Conservation (phyloP, 1,140 invertebrate genomes). For the Mactra quadrangularis region DNA sequence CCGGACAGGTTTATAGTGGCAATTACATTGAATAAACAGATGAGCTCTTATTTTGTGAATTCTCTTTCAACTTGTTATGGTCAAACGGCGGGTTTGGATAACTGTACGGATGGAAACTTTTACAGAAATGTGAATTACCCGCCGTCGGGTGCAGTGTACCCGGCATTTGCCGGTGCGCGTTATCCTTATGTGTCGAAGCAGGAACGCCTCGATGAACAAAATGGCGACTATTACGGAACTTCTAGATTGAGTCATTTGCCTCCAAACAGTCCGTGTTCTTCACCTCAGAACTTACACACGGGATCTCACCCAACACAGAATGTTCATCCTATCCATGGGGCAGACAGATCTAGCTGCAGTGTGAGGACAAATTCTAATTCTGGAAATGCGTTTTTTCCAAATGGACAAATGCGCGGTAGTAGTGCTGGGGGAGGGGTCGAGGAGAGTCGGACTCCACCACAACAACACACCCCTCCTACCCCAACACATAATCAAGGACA, state of each 20-base stretch:
- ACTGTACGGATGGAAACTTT: slow-evolving; percentile 74
- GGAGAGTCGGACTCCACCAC: slow-evolving; percentile 69
- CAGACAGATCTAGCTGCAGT: slow-evolving; percentile 68
- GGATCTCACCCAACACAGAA: slow-evolving; percentile 67
- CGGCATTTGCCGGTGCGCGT: slow-evolving; percentile 69
- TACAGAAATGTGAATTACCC: slow-evolving; percentile 74
- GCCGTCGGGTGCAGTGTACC: slow-evolving; percentile 72
- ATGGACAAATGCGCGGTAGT: slow-evolving; percentile 65
- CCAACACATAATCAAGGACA: slow-evolving; percentile 66
- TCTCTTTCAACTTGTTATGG: slow-evolving; percentile 81
- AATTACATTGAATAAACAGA: slow-evolving; percentile 69
- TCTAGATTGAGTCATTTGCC: slow-evolving; percentile 76
- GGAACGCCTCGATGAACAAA: slow-evolving; percentile 71
- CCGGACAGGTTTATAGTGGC: slow-evolving; percentile 78
- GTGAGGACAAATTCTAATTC: slow-evolving; percentile 68
- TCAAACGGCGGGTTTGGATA: slow-evolving; percentile 75
- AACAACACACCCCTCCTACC: slow-evolving; percentile 68
- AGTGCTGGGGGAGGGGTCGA: slow-evolving; percentile 53
- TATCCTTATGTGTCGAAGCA: slow-evolving; percentile 72
- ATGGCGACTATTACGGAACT: slow-evolving; percentile 74
- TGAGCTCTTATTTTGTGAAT: slow-evolving; percentile 82
- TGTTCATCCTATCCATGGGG: slow-evolving; percentile 67
- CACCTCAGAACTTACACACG: slow-evolving; percentile 67
- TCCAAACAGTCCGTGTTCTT: slow-evolving; percentile 73
- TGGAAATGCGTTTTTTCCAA: slow-evolving; percentile 70